Evolutionary conservation across 2,113 vertebrate genomes (phyloP).

Genomic region (Pachypanchax playfairii): DNA sequence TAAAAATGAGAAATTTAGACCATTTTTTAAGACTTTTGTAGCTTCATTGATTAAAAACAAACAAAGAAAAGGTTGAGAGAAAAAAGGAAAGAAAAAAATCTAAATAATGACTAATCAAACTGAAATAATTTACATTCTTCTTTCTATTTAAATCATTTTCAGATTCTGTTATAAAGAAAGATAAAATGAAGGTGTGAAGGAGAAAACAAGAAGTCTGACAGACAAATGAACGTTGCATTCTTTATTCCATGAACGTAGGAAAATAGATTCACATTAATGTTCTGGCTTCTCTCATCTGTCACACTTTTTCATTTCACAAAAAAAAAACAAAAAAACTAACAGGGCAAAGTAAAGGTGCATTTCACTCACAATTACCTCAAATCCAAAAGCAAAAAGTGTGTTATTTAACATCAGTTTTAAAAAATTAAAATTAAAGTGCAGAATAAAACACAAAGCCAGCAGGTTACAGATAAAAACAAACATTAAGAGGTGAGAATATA

Average conservation of each 20-base stretch:
- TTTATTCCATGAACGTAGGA: conserved; percentile 67
- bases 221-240: conserved; percentile 43
- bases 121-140: too few species aligned
- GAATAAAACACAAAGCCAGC: conserved; percentile 34
- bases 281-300: conserved; percentile 37
- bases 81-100: too few species aligned
- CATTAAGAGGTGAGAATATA: conserved; percentile 11
- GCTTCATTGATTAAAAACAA: too few species aligned
- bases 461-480: conserved; percentile 22
- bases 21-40: too few species aligned
- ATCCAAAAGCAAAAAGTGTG: conserved; percentile 10
- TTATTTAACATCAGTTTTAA: not conserved
- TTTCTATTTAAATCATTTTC: too few species aligned
- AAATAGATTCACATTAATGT: conserved; percentile 67
- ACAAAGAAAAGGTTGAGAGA: too few species aligned
- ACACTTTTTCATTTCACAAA: conserved; percentile 39
- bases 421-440: conserved; percentile 60
- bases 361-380: conserved; percentile 35
- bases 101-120: too few species aligned
- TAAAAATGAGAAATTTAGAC: too few species aligned
- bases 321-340: conserved; percentile 25
- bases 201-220: not conserved
- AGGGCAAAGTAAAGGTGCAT: conserved; percentile 59
- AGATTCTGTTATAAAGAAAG: too few species aligned
- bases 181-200: not conserved